Percentiles rank a stretch among this genome's conserved stretches.
These are phyloP conservation scores for Trichogramma pretiosum DNA, from an alignment of 1,140 invertebrate species.

Conservation along the genomic window DNA sequence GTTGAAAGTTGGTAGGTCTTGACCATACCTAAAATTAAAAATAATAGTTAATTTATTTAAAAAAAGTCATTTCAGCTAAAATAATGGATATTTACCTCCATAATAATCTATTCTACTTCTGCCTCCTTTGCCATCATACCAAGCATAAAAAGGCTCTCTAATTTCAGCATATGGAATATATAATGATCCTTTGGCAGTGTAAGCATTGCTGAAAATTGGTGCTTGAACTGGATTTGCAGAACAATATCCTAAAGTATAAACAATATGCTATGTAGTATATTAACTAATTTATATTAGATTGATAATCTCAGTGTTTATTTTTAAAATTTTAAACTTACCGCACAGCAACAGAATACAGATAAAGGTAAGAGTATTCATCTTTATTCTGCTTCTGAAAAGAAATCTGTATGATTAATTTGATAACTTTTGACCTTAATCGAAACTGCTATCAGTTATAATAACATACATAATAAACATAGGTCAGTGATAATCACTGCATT, in stretches of 20 bases:
- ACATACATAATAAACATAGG: too few relatives aligned
- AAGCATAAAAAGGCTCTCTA: conserved; percentile 78
- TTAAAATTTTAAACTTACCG: conserved; percentile 11
- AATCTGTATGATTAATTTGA: conserved; percentile 4
- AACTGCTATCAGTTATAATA: not conserved
- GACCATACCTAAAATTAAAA: conserved; percentile 57
- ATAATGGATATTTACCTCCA: conserved; percentile 52
- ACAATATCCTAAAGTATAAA: conserved; percentile 18
- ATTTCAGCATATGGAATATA: conserved; percentile 91
- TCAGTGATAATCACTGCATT: too few relatives aligned
- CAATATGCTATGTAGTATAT: not conserved
- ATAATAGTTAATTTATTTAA: conserved; percentile 1
- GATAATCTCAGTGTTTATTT: too few relatives aligned
- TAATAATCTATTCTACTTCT: conserved; percentile 91
- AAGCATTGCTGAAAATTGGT: conserved; percentile 60
- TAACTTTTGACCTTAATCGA: not conserved
- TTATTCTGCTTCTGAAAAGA: conserved; percentile 13
- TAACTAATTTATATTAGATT: not conserved
- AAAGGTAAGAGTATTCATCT: conserved; percentile 11
- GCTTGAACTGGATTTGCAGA: conserved; percentile 23
- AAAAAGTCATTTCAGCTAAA: conserved; percentile 3
- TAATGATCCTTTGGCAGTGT: conserved; percentile 65
- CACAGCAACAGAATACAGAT: conserved; percentile 14
- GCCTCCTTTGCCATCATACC: conserved; percentile 65
- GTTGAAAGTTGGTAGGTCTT: conserved; percentile 73